Percentiles rank a stretch among this genome's conserved stretches.
These are phyloP conservation scores for Tyria jacobaeae DNA, from an alignment of 2,888 invertebrate species.

Conservation along the genomic window DNA sequence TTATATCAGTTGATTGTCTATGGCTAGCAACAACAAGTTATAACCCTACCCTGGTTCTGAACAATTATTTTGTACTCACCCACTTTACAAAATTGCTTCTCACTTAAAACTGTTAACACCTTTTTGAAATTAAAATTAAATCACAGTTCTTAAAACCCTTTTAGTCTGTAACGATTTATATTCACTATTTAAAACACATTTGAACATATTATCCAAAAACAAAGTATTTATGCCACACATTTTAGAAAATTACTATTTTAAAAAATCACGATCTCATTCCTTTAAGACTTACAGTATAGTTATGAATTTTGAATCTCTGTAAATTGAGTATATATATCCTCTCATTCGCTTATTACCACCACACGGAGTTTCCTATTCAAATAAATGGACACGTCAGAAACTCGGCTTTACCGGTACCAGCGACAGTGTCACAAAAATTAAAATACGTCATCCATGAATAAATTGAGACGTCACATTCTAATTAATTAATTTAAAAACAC, in stretches of 20 bases:
- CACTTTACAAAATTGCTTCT: neutral
- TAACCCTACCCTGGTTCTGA: too few relatives aligned
- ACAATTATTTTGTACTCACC: slow-evolving; percentile 3
- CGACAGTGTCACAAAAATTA: neutral
- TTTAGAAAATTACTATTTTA: neutral
- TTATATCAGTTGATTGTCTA: neutral
- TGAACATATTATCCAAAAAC: slow-evolving; percentile 1
- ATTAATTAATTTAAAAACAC: neutral
- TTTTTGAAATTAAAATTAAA: neutral
- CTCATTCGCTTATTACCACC: neutral
- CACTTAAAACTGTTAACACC: neutral
- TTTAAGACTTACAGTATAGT: neutral
- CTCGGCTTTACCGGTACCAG: slow-evolving; percentile 2
- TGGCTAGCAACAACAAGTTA: neutral
- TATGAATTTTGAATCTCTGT: neutral
- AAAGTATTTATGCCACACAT: slow-evolving; percentile 6
- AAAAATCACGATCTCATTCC: slow-evolving; percentile 4
- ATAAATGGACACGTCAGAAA: neutral
- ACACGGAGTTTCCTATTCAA: slow-evolving; percentile 2
- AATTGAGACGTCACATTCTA: neutral
- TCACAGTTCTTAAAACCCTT: slow-evolving; percentile 11
- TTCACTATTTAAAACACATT: slow-evolving; percentile 4
- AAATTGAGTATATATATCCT: slow-evolving; percentile 5
- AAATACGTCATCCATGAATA: neutral
- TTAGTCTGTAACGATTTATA: slow-evolving; percentile 15